Percentiles rank a stretch among this genome's conserved stretches.
phyloP scores from a whole-genome alignment of 2,113 vertebrate genomes.

The Haemorhous mexicanus region DNA sequence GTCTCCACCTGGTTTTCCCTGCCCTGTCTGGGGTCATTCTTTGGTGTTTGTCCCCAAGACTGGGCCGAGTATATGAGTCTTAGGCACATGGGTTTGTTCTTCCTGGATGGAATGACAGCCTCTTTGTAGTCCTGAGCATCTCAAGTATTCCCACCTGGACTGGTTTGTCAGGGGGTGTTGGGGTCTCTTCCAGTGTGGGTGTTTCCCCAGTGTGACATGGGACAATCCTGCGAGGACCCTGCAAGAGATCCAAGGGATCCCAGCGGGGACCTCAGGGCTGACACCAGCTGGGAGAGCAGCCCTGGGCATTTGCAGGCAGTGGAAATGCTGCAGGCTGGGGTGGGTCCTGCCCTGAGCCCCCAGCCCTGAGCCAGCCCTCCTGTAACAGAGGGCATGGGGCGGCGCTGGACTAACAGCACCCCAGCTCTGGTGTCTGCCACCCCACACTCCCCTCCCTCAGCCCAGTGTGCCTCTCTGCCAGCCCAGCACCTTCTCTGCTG shows the following conservation, averaged over 20 bases:
- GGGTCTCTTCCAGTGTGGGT: background rate
- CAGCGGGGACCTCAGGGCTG: background rate
- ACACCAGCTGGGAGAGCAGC: background rate
- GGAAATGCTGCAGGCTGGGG: background rate
- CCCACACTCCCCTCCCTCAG: too few species aligned
- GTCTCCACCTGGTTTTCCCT: background rate
- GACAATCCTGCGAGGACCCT: background rate
- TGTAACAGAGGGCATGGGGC: accelerated
- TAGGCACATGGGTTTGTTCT: too few species aligned
- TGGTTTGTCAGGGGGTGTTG: background rate
- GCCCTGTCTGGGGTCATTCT: background rate
- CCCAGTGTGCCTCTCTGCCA: background rate
- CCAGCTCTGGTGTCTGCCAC: background rate
- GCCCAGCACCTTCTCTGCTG: background rate
- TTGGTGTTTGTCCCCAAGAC: background rate
- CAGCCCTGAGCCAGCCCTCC: background rate
- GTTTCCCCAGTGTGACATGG: accelerated
- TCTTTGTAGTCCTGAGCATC: background rate
- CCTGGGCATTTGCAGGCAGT: accelerated
- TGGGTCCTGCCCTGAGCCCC: background rate
- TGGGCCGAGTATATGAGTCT: background rate
- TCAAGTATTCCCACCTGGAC: background rate
- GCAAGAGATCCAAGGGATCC: accelerated
- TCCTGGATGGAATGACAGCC: background rate
- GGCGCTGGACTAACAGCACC: background rate